Evolutionary conservation across 30 jellyfish, hydroid and myxozoan species (phyloP), one percentile per base, ranked within the genome.

Genomic region (Aurelia aurita): DNA sequence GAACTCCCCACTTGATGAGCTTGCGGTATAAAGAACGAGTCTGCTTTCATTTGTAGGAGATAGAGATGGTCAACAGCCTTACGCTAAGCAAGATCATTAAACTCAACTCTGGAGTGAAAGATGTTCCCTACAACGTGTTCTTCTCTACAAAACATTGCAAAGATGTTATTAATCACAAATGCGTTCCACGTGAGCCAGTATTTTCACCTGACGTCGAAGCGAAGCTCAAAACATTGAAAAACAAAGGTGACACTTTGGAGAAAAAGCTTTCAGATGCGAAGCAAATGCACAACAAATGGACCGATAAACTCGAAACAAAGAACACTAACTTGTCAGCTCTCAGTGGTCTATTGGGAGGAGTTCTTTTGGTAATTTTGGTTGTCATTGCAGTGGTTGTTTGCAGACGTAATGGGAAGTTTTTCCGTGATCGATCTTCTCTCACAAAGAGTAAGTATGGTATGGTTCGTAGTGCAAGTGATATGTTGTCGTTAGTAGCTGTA

Each of bases 51-150:
- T 53, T 69, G 0, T 57, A 95, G 99, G 99, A 95, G 77, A 89
- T 95, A 18, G 86, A 73, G 45, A 85, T 75, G 87, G 98, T 95
- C 19, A 92, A 95, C 60, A 26, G 53, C 27, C 86, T 84, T 27
- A 85, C 99, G 31, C 89, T 95, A 53, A 83, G 91, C 43, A 87
- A 85, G 54, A 90, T 95, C 46, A 95, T 95, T 51, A 29, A 58
- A 72, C 85, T 65, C 15, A 89, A 95, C 77, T 80, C 98, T 11
- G 91, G 93, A 80, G 83, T 89, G 28, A 79, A 90, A 44, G 92
- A 95, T 72, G 87, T 88, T 59, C 99, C 97, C 2, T 90, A 72
- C 59, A 76, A 87, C 72, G 97, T 89, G 29, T 95, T 95, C 84
- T 95, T 95, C 81, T 66, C 99, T 5, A 46, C 79, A 29, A 73